Evolutionary conservation across 2,888 invertebrate genomes (phyloP).

Genomic region (Mallateleia sp.): DNA sequence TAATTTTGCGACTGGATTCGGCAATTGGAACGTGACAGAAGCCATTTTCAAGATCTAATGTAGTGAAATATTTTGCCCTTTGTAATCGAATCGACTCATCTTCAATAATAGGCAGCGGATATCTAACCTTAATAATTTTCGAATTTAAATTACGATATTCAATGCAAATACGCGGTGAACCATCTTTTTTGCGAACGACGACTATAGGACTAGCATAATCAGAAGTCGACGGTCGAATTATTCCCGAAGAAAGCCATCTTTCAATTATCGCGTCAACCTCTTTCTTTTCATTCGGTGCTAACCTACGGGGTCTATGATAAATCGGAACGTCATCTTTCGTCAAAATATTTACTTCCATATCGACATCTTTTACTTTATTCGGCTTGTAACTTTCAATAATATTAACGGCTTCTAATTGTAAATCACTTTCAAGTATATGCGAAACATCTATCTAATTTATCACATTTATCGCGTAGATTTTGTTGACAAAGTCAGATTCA

Average conservation of each 20-base stretch:
- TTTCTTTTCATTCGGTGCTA: slow-evolving; percentile 77
- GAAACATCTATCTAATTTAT: slow-evolving; percentile 10
- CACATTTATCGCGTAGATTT: slow-evolving; percentile 5
- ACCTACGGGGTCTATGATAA: slow-evolving; percentile 78
- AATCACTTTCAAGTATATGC: slow-evolving; percentile 1
- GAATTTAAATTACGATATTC: slow-evolving; percentile 87
- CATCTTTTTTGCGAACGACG: slow-evolving; percentile 81
- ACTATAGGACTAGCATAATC: slow-evolving; percentile 84
- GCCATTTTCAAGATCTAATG: background rate
- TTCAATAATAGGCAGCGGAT: slow-evolving; percentile 73
- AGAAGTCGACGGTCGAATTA: slow-evolving; percentile 81
- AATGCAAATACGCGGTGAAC: slow-evolving; percentile 83
- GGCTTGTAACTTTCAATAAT: slow-evolving; percentile 47
- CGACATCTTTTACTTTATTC: slow-evolving; percentile 41
- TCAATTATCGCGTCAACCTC: slow-evolving; percentile 82
- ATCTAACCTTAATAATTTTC: slow-evolving; percentile 81
- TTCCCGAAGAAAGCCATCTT: slow-evolving; percentile 83
- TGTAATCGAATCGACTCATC: slow-evolving; percentile 57
- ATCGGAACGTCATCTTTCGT: slow-evolving; percentile 82
- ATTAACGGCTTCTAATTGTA: slow-evolving; percentile 9
- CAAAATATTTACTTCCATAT: slow-evolving; percentile 81
- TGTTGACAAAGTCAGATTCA: slow-evolving; percentile 10
- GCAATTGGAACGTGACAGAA: slow-evolving; percentile 50
- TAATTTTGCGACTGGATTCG: slow-evolving; percentile 34
- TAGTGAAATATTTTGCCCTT: background rate